These are phyloP conservation scores for Heliocidaris tuberculata DNA, from an alignment of 35 echinoderm and acorn worm genomes.

Conservation along the genomic window DNA sequence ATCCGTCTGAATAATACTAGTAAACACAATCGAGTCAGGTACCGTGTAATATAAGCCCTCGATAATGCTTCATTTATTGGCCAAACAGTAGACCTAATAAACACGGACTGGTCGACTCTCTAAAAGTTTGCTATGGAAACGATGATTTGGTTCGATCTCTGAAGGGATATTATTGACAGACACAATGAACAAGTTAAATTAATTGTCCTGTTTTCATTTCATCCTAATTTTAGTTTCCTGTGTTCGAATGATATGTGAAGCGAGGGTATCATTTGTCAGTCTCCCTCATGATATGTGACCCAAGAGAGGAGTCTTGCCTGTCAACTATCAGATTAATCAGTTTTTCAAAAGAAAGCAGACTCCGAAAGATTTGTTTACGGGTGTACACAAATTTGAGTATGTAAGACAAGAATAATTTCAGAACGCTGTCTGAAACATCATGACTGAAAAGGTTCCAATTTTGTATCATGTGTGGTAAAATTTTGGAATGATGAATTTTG, in stretches of 20 bases:
- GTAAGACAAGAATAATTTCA: background rate
- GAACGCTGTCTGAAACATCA: background rate
- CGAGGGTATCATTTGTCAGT: background rate
- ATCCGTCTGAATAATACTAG: background rate
- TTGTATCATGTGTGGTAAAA: background rate
- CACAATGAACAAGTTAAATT: constrained; percentile 6
- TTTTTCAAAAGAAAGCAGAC: background rate
- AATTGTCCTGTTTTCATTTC: constrained; percentile 18
- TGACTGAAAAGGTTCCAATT: background rate
- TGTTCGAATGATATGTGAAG: background rate
- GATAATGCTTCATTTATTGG: constrained; percentile 18
- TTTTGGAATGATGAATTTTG: background rate
- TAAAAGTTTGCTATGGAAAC: background rate
- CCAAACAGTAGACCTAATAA: constrained; percentile 1
- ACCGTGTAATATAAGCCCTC: background rate
- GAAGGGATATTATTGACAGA: background rate
- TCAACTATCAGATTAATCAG: constrained; percentile 11
- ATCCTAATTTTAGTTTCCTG: constrained; percentile 11
- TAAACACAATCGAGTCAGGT: background rate
- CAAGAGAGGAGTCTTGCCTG: background rate
- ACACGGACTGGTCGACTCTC: background rate
- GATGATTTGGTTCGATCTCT: background rate
- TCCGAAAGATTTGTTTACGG: background rate
- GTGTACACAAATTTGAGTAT: background rate
- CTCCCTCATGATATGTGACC: background rate